A percentile compares a stretch with the other conserved stretches of the same genome.
Conservation (phyloP, 1,140 invertebrate species). For the Phymorhynchus buccinoides region DNA sequence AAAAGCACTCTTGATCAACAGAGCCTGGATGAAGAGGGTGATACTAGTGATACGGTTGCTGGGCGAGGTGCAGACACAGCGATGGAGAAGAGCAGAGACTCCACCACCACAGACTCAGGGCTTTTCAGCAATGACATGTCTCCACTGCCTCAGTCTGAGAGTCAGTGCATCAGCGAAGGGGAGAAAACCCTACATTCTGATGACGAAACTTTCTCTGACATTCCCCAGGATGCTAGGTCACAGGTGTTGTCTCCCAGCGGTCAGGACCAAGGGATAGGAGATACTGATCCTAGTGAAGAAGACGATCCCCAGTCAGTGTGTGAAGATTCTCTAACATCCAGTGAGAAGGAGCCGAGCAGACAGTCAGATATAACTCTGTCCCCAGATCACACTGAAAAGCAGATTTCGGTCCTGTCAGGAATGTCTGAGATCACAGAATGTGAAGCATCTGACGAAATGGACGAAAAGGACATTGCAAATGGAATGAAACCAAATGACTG, state of each 20-base stretch:
- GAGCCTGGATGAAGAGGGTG: background rate
- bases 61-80: background rate
- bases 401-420: background rate
- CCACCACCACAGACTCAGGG: conserved; percentile 58
- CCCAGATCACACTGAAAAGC: background rate
- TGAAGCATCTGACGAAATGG: background rate
- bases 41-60: background rate
- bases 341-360: background rate
- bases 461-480: background rate
- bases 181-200: conserved; percentile 23
- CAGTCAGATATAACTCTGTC: background rate
- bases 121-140: conserved; percentile 61
- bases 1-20: background rate
- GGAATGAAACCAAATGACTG: conserved; percentile 2
- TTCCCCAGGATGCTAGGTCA: conserved; percentile 19
- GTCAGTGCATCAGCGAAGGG: conserved; percentile 27
- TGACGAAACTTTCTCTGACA: conserved; percentile 30
- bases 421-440: background rate
- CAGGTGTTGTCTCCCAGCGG: background rate
- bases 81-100: conserved; percentile 4
- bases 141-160: conserved; percentile 50
- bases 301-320: conserved; percentile 1
- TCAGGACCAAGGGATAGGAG: background rate
- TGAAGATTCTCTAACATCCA: background rate
- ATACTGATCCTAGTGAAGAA: background rate